phyloP scores from a whole-genome alignment of 2,888 invertebrate species.

The Hirudinaria manillensis region DNA sequence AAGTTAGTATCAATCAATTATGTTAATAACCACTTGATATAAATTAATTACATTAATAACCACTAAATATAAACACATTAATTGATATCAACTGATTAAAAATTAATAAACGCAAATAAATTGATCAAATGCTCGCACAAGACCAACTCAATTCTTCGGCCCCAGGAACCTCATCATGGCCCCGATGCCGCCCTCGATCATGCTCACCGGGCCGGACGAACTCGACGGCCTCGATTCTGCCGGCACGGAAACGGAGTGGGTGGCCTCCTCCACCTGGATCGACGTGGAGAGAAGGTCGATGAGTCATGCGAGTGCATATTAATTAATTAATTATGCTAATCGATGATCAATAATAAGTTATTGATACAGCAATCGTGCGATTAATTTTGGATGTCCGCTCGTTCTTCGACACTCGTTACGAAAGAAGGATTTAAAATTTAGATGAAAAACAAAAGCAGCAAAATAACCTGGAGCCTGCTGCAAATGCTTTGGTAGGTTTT shows the following conservation, averaged over 20 bases:
- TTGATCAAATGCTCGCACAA: too few species aligned
- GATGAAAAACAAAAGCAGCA: neutral
- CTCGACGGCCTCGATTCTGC: constrained; percentile 37
- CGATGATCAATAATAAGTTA: neutral
- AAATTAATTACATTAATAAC: too few species aligned
- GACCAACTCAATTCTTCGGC: constrained; percentile 9
- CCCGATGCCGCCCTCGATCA: constrained; percentile 30
- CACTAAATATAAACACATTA: too few species aligned
- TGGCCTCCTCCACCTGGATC: constrained; percentile 46
- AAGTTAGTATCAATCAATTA: too few species aligned
- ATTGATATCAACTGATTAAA: too few species aligned
- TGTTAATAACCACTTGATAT: too few species aligned
- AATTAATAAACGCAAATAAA: too few species aligned
- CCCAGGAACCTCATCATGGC: constrained; percentile 33
- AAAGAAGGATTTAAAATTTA: too few species aligned
- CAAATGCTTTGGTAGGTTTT: constrained; percentile 88
- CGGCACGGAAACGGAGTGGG: constrained; percentile 44
- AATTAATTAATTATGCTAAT: neutral
- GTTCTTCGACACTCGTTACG: too few species aligned
- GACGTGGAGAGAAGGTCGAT: neutral
- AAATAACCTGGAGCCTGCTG: constrained; percentile 87
- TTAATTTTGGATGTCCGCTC: too few species aligned
- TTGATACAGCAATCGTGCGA: too few species aligned
- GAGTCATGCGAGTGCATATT: neutral
- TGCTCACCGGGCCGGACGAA: constrained; percentile 25